Percentiles rank a stretch among this genome's conserved stretches.
phyloP scores from a whole-genome alignment of 2,888 invertebrate species.

The Mechanitis mazaeus region DNA sequence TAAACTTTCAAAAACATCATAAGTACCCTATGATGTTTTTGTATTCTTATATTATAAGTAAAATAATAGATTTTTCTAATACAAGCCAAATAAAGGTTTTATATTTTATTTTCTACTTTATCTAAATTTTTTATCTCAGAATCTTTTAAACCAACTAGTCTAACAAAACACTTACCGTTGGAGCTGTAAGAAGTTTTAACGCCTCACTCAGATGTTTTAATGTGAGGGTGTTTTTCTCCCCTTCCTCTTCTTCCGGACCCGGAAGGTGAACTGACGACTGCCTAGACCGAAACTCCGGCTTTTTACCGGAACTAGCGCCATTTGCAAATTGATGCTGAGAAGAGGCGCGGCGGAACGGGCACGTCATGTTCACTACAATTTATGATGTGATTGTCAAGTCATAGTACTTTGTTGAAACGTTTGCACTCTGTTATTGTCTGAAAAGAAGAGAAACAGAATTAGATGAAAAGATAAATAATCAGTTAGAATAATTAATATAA shows the following conservation, averaged over 20 bases:
- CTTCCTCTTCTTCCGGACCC: conserved; percentile 79
- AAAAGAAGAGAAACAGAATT: conserved; percentile 16
- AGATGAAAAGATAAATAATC: background rate
- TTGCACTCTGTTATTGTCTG: conserved; percentile 25
- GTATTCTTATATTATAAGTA: too few species aligned
- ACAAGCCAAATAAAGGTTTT: too few species aligned
- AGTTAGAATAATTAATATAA: too few species aligned
- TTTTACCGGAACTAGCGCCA: conserved; percentile 61
- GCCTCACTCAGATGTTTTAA: conserved; percentile 89
- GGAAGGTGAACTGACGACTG: conserved; percentile 81
- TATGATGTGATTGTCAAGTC: conserved; percentile 29
- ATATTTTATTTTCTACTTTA: too few species aligned
- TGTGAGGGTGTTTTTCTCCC: conserved; percentile 81
- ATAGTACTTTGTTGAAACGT: conserved; percentile 21
- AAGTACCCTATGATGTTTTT: too few species aligned
- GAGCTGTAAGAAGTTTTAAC: conserved; percentile 86
- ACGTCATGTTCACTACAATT: conserved; percentile 56
- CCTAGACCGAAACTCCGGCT: conserved; percentile 70
- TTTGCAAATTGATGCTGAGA: conserved; percentile 75
- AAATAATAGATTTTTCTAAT: too few species aligned
- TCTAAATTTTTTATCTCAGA: background rate
- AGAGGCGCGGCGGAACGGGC: conserved; percentile 76
- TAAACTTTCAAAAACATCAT: too few species aligned
- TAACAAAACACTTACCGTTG: conserved; percentile 80
- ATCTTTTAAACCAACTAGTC: conserved; percentile 4